Percentiles rank a stretch among this genome's conserved stretches.
Evolutionary conservation across 2,888 invertebrate species (phyloP).

Genomic region (Capitulum mitella): DNA sequence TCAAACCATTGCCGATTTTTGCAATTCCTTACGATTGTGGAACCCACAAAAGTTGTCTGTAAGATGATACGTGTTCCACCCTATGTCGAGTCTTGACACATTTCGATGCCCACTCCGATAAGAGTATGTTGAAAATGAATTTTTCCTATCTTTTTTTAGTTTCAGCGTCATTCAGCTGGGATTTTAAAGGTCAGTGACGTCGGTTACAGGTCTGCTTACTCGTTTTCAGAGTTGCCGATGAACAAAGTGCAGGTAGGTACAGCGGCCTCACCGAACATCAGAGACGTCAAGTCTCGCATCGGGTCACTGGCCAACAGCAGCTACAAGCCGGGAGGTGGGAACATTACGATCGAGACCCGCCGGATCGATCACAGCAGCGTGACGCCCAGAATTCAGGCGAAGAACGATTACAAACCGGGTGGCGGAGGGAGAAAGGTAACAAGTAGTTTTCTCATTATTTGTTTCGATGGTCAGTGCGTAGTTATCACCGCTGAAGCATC

Average conservation of each 20-base stretch:
- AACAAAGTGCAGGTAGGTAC: constrained; percentile 87
- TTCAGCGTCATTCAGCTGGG: no score
- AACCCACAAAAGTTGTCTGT: neutral
- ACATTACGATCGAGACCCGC: constrained; percentile 76
- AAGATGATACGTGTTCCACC: no score
- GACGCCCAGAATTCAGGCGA: constrained; percentile 80
- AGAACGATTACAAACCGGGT: constrained; percentile 73
- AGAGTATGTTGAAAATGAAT: no score
- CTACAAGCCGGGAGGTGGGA: constrained; percentile 68
- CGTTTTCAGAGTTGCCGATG: constrained; percentile 64
- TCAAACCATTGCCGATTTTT: neutral
- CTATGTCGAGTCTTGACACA: no score
- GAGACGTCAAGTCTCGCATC: constrained; percentile 81
- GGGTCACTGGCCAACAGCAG: constrained; percentile 83
- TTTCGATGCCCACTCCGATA: no score
- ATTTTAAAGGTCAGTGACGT: no score
- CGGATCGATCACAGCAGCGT: constrained; percentile 77
- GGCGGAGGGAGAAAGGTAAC: constrained; percentile 91
- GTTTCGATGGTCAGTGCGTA: no score
- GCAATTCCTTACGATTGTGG: neutral
- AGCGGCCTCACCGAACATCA: constrained; percentile 84
- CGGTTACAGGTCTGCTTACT: no score
- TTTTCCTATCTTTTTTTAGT: no score
- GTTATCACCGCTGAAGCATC: no score
- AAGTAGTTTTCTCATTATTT: no score